Evolutionary conservation across 2,888 invertebrate species (phyloP).

Genomic region (Nomada fucata): DNA sequence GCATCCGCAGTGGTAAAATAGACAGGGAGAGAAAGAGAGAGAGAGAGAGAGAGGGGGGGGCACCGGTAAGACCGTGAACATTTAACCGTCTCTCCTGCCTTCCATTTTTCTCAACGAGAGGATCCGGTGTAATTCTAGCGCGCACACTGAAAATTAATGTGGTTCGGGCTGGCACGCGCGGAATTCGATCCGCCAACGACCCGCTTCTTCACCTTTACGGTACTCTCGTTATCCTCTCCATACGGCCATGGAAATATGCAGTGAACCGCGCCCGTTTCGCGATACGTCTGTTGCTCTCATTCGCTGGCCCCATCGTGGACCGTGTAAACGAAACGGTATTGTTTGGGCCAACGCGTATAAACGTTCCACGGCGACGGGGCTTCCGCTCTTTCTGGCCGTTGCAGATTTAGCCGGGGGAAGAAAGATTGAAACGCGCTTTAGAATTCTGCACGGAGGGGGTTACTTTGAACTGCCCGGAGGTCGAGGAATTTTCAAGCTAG

Average conservation of each 20-base stretch:
- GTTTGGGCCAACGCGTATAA: conserved; percentile 11
- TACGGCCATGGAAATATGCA: conserved; percentile 54
- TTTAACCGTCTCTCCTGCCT: conserved; percentile 29
- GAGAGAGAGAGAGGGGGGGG: no score
- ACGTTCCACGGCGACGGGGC: neutral
- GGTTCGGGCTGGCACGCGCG: conserved; percentile 49
- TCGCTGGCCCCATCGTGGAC: neutral
- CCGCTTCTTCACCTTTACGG: conserved; percentile 69
- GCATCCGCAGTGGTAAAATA: conserved; percentile 18
- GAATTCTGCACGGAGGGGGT: neutral
- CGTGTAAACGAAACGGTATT: conserved; percentile 23
- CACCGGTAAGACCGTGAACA: neutral
- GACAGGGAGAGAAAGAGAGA: neutral
- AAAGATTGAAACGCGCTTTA: neutral
- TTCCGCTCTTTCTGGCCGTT: neutral
- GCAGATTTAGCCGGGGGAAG: neutral
- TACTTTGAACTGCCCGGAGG: neutral
- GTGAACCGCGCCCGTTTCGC: conserved; percentile 57
- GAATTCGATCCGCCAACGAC: conserved; percentile 64
- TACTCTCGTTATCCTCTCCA: conserved; percentile 54
- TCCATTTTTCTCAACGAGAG: conserved; percentile 45
- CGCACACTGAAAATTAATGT: conserved; percentile 62
- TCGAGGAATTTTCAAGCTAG: neutral
- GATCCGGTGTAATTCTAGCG: conserved; percentile 59
- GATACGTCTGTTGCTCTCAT: conserved; percentile 17